Conservation (phyloP, 35 echinoderm and acorn worm genomes). For the Heliocidaris erythrogramma region DNA sequence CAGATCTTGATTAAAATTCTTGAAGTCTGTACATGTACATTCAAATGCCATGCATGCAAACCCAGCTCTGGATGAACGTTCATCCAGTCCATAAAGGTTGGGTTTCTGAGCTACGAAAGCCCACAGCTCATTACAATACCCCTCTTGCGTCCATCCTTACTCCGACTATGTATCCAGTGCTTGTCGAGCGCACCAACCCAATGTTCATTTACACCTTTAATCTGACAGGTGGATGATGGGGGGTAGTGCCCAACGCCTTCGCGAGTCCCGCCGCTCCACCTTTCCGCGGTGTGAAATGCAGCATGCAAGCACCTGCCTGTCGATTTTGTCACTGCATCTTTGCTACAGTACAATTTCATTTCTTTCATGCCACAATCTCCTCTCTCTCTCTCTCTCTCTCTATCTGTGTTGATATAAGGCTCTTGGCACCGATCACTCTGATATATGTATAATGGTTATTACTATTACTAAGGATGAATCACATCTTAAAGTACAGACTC, state of each 20-base stretch:
- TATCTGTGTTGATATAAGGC: neutral
- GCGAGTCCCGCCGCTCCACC: neutral
- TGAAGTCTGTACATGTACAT: neutral
- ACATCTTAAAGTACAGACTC: neutral
- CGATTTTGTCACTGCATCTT: neutral
- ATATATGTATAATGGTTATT: too few relatives aligned
- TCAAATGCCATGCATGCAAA: neutral
- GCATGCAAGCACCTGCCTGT: neutral
- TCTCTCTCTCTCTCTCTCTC: neutral
- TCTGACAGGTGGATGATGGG: slow-evolving; percentile 14
- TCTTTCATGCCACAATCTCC: neutral
- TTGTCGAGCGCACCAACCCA: neutral
- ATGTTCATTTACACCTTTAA: neutral
- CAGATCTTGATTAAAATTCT: neutral
- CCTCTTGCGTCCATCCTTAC: neutral
- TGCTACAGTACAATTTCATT: slow-evolving; percentile 17
- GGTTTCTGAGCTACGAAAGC: neutral
- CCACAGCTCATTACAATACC: neutral
- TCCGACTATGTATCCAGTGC: neutral
- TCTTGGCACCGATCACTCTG: too few relatives aligned
- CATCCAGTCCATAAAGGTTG: neutral
- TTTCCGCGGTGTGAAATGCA: neutral
- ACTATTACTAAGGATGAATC: too few relatives aligned
- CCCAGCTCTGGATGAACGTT: neutral
- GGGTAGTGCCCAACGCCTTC: neutral